These are phyloP conservation scores for Drosophila gunungcola DNA, from an alignment of 1,140 invertebrate genomes.

Conservation along the genomic window DNA sequence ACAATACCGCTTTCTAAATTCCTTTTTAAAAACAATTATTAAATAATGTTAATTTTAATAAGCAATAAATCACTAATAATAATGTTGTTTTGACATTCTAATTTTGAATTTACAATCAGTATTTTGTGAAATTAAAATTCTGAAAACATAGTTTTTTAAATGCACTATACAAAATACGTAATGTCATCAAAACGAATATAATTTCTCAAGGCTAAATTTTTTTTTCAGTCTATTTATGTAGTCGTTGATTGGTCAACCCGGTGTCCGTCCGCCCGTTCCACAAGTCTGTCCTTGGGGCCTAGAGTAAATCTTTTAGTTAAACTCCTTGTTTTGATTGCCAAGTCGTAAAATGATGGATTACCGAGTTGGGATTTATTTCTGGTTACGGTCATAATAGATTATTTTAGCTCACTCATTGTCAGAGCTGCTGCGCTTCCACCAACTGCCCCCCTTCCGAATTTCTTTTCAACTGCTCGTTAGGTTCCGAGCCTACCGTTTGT, in stretches of 20 bases:
- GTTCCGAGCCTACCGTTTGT: constrained; percentile 52
- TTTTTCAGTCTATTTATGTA: constrained; percentile 15
- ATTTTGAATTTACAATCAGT: too few species aligned
- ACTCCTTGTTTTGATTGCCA: constrained; percentile 80
- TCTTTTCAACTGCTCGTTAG: constrained; percentile 58
- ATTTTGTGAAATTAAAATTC: too few species aligned
- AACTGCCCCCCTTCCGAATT: background rate
- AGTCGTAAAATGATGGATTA: constrained; percentile 81
- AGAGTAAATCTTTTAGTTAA: constrained; percentile 58
- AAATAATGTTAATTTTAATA: too few species aligned
- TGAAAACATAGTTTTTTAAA: too few species aligned
- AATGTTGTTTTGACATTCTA: too few species aligned
- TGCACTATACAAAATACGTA: too few species aligned
- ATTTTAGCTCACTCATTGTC: constrained; percentile 79
- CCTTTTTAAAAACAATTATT: too few species aligned
- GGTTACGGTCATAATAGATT: constrained; percentile 82
- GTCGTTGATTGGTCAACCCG: constrained; percentile 61
- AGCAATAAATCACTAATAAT: too few species aligned
- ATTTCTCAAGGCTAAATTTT: too few species aligned
- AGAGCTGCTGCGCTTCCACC: constrained; percentile 35
- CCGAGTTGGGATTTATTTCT: constrained; percentile 78
- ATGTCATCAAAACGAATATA: too few species aligned
- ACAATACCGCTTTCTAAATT: too few species aligned
- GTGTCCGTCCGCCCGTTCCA: constrained; percentile 16
- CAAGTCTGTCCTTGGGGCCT: constrained; percentile 6